Percentiles rank a stretch among this genome's conserved stretches.
Conservation (phyloP, 92 coral and sea anemone genomes). For the Porites divaricata region DNA sequence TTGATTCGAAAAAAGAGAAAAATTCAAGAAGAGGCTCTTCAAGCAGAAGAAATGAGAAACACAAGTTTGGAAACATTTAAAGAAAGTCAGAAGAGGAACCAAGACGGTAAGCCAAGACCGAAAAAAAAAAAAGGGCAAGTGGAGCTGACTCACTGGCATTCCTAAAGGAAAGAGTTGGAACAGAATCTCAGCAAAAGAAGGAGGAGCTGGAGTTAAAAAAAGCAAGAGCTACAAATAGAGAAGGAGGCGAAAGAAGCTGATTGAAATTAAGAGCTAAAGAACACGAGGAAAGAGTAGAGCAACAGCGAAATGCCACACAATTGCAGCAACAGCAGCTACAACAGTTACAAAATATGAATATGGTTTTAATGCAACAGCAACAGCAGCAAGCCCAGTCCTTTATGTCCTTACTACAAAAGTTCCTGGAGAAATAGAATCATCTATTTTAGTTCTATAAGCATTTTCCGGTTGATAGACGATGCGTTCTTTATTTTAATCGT, state of each 20-base stretch:
- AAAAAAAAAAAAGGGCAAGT: slow-evolving; percentile 56
- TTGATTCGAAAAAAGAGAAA: no score
- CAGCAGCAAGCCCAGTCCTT: no score
- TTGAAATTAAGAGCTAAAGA: slow-evolving; percentile 22
- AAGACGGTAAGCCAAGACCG: slow-evolving; percentile 39
- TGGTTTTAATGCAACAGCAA: no score
- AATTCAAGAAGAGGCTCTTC: slow-evolving; percentile 30
- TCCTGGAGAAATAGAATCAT: no score
- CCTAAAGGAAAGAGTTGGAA: slow-evolving; percentile 50
- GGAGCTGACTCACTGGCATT: slow-evolving; percentile 51
- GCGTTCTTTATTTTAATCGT: no score
- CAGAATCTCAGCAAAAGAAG: slow-evolving; percentile 35
- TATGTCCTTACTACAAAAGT: no score
- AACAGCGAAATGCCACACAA: no score
- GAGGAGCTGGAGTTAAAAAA: slow-evolving; percentile 47
- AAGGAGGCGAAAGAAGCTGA: slow-evolving; percentile 37
- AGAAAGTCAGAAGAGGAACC: slow-evolving; percentile 46
- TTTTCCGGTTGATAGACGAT: no score
- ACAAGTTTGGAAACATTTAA: slow-evolving; percentile 48
- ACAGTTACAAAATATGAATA: no score
- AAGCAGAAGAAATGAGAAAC: slow-evolving; percentile 51
- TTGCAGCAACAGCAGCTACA: no score
- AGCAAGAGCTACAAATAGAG: slow-evolving; percentile 44
- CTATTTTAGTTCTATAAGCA: no score
- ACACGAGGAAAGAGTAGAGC: no score